Evolutionary conservation across 2,113 vertebrate genomes (phyloP), one percentile per base, ranked within the genome.

Genomic region (Ondatra zibethicus): DNA sequence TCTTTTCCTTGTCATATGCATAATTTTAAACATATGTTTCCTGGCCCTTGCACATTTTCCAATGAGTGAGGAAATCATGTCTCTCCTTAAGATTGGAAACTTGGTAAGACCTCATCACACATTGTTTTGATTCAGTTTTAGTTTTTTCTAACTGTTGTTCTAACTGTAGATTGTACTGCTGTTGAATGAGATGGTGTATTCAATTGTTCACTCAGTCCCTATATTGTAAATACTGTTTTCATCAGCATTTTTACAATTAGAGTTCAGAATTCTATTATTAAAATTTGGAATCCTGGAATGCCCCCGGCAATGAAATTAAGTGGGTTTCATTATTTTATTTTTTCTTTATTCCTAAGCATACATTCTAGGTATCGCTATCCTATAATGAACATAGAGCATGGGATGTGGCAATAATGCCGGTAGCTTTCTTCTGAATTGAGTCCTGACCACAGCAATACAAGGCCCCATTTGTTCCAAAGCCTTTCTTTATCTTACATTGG

Each of bases 1-100:
- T 63, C 96, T 98, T 92, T 90, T 89, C 19, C 55, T 98, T 78
- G 7, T 23, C 6, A 92, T 95, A 39, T 97, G 97, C 66, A 93
- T 97, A 66, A 93, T 98, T 93, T 76, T 97, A 93, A 97, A 97
- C 33, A 73, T 97, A 80, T 8, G 7, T 45, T 94, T 98, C 94
- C 63, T 98, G 88, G 89, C 97, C 13, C 27, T 95, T 87, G 89
- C 93, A 52, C 92, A 76, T 95, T 97, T 95, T 92, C 97, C 97
- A 81, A 94, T 97, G 94, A 97, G 65, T 75, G 42, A 61, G 29
- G 42, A 89, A 50, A 80, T 19, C 21, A 27, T 0, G 19, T 72
- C 0, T 58, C 0, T 96, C 39, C 88, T 98, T 31, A 36, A 0
- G 21, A 72, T 89, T 76, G 98, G 95, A 89, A 95, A 97, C n/a